Evolutionary conservation across 2,888 invertebrate species (phyloP).

Genomic region (Tinea trinotella): DNA sequence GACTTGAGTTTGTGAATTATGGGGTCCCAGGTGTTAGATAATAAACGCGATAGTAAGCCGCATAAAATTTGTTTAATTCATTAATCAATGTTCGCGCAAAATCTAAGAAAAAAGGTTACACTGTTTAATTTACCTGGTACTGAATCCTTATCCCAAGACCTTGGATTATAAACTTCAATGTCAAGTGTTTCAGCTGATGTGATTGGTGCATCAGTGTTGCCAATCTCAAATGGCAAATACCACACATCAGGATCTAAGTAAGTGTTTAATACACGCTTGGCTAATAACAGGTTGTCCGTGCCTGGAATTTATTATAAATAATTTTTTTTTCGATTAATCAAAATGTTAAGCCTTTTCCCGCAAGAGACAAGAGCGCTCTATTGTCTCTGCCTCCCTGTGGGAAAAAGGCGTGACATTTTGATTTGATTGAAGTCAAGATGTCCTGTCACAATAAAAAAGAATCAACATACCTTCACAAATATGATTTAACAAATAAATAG

Average conservation of each 20-base stretch:
- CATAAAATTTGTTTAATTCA: no score
- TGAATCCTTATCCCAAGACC: conserved; percentile 49
- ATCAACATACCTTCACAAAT: conserved; percentile 52
- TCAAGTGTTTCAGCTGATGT: conserved; percentile 42
- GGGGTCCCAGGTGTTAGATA: no score
- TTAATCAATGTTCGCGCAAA: no score
- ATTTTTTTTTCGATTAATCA: neutral
- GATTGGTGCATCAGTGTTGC: conserved; percentile 30
- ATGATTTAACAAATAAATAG: conserved; percentile 73
- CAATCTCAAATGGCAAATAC: conserved; percentile 57
- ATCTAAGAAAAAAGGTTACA: no score
- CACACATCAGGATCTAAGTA: conserved; percentile 69
- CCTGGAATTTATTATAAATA: neutral
- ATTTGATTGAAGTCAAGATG: no score
- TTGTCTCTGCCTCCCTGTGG: no score
- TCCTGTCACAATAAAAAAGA: neutral
- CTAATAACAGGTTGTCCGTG: conserved; percentile 25
- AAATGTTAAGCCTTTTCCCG: no score
- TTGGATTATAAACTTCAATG: conserved; percentile 48
- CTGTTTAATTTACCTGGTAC: conserved; percentile 61
- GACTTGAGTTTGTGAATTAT: no score
- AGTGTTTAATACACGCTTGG: conserved; percentile 40
- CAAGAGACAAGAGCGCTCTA: no score
- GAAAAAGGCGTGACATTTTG: no score
- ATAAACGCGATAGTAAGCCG: no score